Evolutionary conservation across 2,888 invertebrate species (phyloP), one percentile per base, ranked within the genome.

Genomic region (Limnephilus marmoratus): DNA sequence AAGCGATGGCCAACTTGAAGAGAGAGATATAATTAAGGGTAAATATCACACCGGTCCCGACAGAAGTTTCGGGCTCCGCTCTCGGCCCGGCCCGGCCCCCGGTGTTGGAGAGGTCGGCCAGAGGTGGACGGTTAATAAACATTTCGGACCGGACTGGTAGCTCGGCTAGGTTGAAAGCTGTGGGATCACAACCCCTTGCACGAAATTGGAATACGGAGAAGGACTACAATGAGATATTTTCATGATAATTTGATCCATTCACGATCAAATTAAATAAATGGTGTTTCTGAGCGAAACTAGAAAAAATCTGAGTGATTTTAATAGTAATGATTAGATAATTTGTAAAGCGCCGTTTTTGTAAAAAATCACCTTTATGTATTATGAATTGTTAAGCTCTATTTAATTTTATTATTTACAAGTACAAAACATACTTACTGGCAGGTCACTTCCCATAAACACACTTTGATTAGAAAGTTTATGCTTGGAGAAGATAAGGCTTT

Each of bases 21-120:
- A 80, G 18, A 53, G 34, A 86, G 86, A 86, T 86, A 86, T 86
- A 86, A 86, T 86, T 86, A 86, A 86, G 88, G 88, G 88, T 88
- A 80, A 88, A 80, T 88, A 80, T 88, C 88, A 88, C 88, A 88
- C 88, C 18, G 88, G 85, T 41, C 45, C 31, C 29, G 45, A 29
- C 86, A 29, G 86, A 86, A 86, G 86, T 86, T 86, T 86, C 86
- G 80, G 81, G 86, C 86, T 29, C 89, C 90, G 82, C 85, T 93
- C 89, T 86, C 93, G 88, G 89, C 81, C 87, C 85, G 37, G 85
- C 87, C 34, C 85, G 87, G 85, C 85, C 37, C 41, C 9, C 41
- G 11, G 41, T 41, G 45, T 45, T 49, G 3, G 12, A 45, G 41
- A 13, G 86, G 41, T 45, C 45, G 86, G 29, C 18, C 86, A 86